phyloP scores from a whole-genome alignment of 1,140 invertebrate species.

The Leptinotarsa texana region DNA sequence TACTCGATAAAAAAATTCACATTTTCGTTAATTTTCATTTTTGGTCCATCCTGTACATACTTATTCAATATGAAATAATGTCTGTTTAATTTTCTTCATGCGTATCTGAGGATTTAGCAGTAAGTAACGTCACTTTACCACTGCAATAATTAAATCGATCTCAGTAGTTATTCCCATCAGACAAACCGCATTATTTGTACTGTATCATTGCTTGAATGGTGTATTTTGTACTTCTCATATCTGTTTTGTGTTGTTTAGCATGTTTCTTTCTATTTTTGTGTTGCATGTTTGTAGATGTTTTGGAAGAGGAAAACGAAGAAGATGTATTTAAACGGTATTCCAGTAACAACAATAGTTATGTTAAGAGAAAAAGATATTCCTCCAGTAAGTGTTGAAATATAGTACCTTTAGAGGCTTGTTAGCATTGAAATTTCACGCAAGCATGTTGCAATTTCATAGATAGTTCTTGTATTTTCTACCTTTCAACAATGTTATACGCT shows the following conservation, averaged over 20 bases:
- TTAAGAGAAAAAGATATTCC: conserved; percentile 57
- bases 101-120: no score
- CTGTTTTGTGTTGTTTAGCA: not conserved
- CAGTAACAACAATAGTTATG: conserved; percentile 40
- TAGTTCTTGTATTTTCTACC: no score
- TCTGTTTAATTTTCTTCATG: conserved; percentile 9
- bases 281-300: conserved; percentile 55
- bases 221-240: not conserved
- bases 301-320: conserved; percentile 59
- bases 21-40: not conserved
- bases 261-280: conserved; percentile 16
- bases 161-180: not conserved
- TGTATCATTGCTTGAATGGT: not conserved
- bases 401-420: not conserved
- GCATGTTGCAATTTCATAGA: no score
- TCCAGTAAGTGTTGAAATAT: conserved; percentile 58
- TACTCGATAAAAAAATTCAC: no score
- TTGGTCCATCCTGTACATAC: not conserved
- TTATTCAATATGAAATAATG: not conserved
- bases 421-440: no score
- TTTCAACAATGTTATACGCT: no score
- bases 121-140: not conserved
- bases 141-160: conserved; percentile 3
- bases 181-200: not conserved
- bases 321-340: conserved; percentile 55